A percentile compares a stretch with the other conserved stretches of the same genome.
phyloP scores from a whole-genome alignment of 2,888 invertebrate genomes.

The Hetaerina titia region DNA sequence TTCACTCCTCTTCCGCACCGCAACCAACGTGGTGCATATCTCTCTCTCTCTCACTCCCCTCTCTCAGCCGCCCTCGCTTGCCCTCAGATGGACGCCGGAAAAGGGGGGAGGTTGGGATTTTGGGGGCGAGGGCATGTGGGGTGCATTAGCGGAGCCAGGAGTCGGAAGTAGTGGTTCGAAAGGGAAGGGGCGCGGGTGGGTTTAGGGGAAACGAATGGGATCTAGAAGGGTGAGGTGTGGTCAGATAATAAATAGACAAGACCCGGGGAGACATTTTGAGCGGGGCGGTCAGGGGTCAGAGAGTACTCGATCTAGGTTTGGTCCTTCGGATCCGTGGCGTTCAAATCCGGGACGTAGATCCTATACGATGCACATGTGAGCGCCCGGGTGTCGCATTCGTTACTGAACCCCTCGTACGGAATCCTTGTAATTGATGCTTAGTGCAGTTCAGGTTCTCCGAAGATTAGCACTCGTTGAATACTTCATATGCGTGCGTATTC shows the following conservation, averaged over 20 bases:
- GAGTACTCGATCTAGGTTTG: not conserved
- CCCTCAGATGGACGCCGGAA: not conserved
- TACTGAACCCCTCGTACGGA: too few relatives aligned
- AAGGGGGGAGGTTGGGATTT: too few relatives aligned
- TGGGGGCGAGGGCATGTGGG: not conserved
- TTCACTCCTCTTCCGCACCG: not conserved
- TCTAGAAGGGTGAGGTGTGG: not conserved
- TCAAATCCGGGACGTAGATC: too few relatives aligned
- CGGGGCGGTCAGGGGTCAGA: not conserved
- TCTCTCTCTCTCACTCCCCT: not conserved
- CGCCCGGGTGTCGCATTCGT: too few relatives aligned
- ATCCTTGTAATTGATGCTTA: too few relatives aligned
- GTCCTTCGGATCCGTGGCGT: not conserved
- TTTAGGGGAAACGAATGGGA: not conserved
- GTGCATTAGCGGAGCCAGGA: not conserved
- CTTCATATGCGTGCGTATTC: too few relatives aligned
- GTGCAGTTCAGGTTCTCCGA: too few relatives aligned
- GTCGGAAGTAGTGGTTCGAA: not conserved
- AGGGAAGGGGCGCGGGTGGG: not conserved
- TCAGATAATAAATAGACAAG: constrained; percentile 27
- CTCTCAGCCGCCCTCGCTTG: not conserved
- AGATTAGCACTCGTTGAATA: too few relatives aligned
- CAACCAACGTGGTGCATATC: not conserved
- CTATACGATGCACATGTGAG: too few relatives aligned
- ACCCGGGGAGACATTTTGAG: not conserved